These are phyloP conservation scores for Tretioscincus oriximinensis DNA, from an alignment of 2,113 vertebrate species.

Conservation along the genomic window DNA sequence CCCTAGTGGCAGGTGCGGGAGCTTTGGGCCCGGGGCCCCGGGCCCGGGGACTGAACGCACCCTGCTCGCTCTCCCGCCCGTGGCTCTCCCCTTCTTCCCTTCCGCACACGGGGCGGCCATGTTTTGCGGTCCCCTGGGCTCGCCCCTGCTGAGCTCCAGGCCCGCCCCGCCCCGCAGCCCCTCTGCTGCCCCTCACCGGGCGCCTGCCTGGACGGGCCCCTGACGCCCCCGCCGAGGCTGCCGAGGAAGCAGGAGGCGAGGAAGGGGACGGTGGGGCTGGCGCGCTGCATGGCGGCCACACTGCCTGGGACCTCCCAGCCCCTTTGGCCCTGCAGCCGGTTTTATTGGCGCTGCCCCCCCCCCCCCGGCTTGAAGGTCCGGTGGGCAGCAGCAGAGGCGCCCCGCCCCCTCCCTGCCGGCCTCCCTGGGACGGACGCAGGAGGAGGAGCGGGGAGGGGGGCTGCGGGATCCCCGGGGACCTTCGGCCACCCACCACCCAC, in stretches of 20 bases:
- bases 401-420: no score
- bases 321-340: slow-evolving; percentile 18
- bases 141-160: neutral
- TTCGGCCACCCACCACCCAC: no score
- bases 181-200: slow-evolving; percentile 22
- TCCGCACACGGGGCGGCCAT: no score
- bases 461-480: no score
- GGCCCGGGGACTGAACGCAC: no score
- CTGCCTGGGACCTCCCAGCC: neutral
- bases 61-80: no score
- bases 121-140: no score
- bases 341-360: slow-evolving; percentile 53
- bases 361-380: slow-evolving; percentile 43
- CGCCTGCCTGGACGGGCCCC: neutral
- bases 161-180: neutral
- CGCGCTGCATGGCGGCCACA: slow-evolving; percentile 57
- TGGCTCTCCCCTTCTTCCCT: no score
- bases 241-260: slow-evolving; percentile 69
- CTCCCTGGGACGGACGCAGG: no score
- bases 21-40: no score
- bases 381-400: slow-evolving; percentile 4
- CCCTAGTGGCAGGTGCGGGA: no score
- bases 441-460: no score
- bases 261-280: slow-evolving; percentile 44
- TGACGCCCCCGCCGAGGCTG: slow-evolving; percentile 52